Base-by-base conservation (phyloP, 2,113 vertebrate genomes). In the Brachyhypopomus occidentalis region DNA sequence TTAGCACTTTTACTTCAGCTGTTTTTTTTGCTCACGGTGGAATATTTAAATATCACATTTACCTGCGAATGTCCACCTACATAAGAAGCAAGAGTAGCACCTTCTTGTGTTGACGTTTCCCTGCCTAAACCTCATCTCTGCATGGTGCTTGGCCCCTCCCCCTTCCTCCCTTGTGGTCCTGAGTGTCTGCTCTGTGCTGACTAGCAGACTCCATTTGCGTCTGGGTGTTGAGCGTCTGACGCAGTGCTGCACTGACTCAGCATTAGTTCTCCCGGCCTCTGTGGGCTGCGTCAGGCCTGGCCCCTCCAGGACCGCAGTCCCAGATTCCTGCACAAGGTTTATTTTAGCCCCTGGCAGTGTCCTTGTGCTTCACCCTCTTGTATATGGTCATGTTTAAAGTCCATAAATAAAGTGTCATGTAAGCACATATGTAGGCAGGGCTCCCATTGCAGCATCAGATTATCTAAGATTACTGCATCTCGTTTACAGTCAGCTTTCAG, bases 371-470 rank as follows among this genome's bases (percentile, higher is more conserved):
- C 25, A 25, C 19, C 6, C 38, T 34, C 25, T 36, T 80, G 23
- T 66, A 77, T 81, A 79, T 78, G 82, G 85, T 76, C 80, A 84
- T 82, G 83, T 75, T 84, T 81, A 70, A 66, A 64, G 70, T 62
- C 87, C 86, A 52, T 70, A 89, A 90, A 91, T 91, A 90, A 85
- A 82, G 16, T 1, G 78, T 72, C 82, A 60, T 56, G 81, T 83
- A 58, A 86, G 88, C 88, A 86, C 64, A 86, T 71, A 22, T 45
- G 2, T 56, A 81, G 78, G 70, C 23, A 55, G 9, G 66, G 63
- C 66, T 20, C 72, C 62, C 23, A 19, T 19, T 41, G 34, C 66
- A 41, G 27, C 34, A 36, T 11, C 20, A 38, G 66, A 70, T 70
- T 70, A 30, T 64, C 25, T 30, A 17, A 64, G 62, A 30, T 34